Evolutionary conservation across 2,888 invertebrate species (phyloP).

Genomic region (Apomyelois bistriatella): DNA sequence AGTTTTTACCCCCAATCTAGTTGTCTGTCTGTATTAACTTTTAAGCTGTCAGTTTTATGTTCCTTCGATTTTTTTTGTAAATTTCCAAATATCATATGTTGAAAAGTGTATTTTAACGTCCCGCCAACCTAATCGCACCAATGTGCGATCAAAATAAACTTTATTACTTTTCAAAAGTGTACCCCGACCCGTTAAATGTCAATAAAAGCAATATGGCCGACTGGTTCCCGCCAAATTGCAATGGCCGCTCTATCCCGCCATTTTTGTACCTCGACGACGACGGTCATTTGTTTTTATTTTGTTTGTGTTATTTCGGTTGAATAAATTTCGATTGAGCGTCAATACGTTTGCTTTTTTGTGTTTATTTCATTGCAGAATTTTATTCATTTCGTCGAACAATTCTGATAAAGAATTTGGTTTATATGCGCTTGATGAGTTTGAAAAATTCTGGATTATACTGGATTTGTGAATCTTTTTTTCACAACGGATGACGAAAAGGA

Average conservation of each 20-base stretch:
- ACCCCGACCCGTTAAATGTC: slow-evolving; percentile 2
- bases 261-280: background rate
- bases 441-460: too few relatives aligned
- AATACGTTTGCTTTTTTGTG: background rate
- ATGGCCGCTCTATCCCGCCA: slow-evolving; percentile 5
- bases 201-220: slow-evolving; percentile 8
- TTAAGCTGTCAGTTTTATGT: too few relatives aligned
- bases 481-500: too few relatives aligned
- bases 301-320: slow-evolving; percentile 2
- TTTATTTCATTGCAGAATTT: background rate
- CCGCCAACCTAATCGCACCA: background rate
- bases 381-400: background rate
- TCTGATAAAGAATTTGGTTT: too few relatives aligned
- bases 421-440: too few relatives aligned
- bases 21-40: too few relatives aligned
- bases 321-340: slow-evolving; percentile 4
- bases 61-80: too few relatives aligned
- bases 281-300: slow-evolving; percentile 6
- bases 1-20: too few relatives aligned
- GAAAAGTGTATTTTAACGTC: background rate
- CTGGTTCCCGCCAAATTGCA: slow-evolving; percentile 8
- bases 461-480: too few relatives aligned
- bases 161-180: background rate
- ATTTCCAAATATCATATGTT: too few relatives aligned
- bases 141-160: background rate